Percentiles rank a stretch among this genome's conserved stretches.
phyloP scores from a whole-genome alignment of 2,888 invertebrate species.

The Epirrhoe tristata region DNA sequence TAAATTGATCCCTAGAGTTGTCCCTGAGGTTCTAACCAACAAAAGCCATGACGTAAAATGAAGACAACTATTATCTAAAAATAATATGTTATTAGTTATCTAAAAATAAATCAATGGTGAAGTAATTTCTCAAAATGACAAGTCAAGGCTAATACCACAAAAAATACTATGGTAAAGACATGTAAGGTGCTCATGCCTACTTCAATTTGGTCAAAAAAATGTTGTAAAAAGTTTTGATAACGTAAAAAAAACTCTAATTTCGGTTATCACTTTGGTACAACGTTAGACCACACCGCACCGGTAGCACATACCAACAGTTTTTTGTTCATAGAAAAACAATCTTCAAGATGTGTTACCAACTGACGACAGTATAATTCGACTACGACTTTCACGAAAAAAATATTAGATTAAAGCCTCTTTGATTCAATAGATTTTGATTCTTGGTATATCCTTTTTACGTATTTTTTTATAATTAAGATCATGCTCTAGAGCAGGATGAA shows the following conservation, averaged over 20 bases:
- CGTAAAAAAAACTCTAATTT: not conserved
- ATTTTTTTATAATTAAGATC: not conserved
- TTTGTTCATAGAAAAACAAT: too few relatives aligned
- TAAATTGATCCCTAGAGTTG: too few relatives aligned
- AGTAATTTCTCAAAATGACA: slow-evolving; percentile 7
- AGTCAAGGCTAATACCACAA: slow-evolving; percentile 29
- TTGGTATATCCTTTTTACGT: not conserved
- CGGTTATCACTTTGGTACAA: not conserved
- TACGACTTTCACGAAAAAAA: too few relatives aligned
- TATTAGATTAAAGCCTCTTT: too few relatives aligned
- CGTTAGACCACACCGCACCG: too few relatives aligned
- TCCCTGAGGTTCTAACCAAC: too few relatives aligned
- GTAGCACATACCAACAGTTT: too few relatives aligned
- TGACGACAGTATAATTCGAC: too few relatives aligned
- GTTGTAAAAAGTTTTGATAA: slow-evolving; percentile 13
- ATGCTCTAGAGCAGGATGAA: slow-evolving; percentile 7
- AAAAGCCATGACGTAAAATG: too few relatives aligned
- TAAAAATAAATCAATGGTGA: not conserved
- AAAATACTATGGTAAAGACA: not conserved
- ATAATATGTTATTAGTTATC: too few relatives aligned
- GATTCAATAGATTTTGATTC: not conserved
- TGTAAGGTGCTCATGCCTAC: slow-evolving; percentile 7
- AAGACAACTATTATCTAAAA: too few relatives aligned
- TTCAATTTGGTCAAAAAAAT: slow-evolving; percentile 13
- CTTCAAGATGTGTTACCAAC: too few relatives aligned